Evolutionary conservation across 2,797 vertebrate genomes (phyloP), one percentile per base, ranked within the genome.

Genomic region (Petrocephalus schoutedeni): DNA sequence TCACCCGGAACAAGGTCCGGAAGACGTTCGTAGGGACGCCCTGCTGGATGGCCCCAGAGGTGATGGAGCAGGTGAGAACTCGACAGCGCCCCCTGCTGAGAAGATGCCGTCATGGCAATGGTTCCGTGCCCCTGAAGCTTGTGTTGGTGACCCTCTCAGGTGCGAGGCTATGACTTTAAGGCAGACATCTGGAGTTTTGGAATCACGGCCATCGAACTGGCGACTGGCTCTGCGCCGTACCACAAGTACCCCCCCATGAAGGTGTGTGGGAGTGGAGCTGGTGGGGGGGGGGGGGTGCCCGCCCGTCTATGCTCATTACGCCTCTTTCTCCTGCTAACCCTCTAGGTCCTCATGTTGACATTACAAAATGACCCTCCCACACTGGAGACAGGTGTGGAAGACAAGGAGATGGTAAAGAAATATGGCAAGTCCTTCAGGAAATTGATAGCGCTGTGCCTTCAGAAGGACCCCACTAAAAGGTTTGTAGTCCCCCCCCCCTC

Each of bases 141-240:
- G 10, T 21, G 21, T 85, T 16, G 14, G 21, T 5, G 49, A 2
- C 89, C 1, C 41, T 71, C 88, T 91, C 92, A 99, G 98, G 98
- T 99, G 91, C 97, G 98, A 96, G 98, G 98, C 90, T 99, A 99
- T 85, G 98, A 99, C 95, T 99, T 99, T 95, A 99, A 99, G 95
- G 98, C 98, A 9, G 98, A 99, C 93, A 99, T 99, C 93, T 99
- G 98, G 98, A 99, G 98, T 94, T 99, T 99, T 94, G 98, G 98
- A 90, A 99, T 99, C 92, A 99, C 98, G 87, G 98, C 98, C 88
- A 99, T 99, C 89, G 98, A 99, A 92, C 93, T 99, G 93, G 98
- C 98, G 16, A 99, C 98, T 21, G 98, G 98, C 92, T 97, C 98
- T 88, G 98, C 98, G 0, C 98, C 98, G 83, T 99, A 99, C 92